These are phyloP conservation scores for Lapara coniferarum DNA, from an alignment of 2,888 invertebrate species.

Conservation along the genomic window DNA sequence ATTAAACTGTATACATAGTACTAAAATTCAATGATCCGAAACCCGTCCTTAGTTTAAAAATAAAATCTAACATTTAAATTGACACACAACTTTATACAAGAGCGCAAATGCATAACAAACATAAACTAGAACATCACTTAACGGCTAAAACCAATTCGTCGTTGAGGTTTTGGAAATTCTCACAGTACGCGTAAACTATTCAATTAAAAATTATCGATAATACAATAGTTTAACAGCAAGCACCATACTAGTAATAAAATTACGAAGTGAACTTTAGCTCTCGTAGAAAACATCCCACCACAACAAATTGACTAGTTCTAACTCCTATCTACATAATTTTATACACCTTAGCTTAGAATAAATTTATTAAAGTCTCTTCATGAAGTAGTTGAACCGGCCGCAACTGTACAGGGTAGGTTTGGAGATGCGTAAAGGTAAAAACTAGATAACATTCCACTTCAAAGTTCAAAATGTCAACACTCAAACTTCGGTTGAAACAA, in stretches of 20 bases:
- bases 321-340: conserved; percentile 73
- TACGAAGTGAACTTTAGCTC: conserved; percentile 71
- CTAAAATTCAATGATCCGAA: conserved; percentile 75
- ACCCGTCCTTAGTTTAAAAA: conserved; percentile 60
- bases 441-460: conserved; percentile 48
- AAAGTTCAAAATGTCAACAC: conserved; percentile 52
- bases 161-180: conserved; percentile 68
- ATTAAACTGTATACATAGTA: conserved; percentile 47
- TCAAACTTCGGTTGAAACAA: conserved; percentile 54
- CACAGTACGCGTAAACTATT: conserved; percentile 44
- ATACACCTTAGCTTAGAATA: conserved; percentile 58
- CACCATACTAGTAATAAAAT: conserved; percentile 77
- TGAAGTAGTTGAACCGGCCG: conserved; percentile 78
- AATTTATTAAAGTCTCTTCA: conserved; percentile 75
- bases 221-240: conserved; percentile 75
- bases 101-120: conserved; percentile 51
- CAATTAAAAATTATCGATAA: conserved; percentile 64
- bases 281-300: conserved; percentile 79
- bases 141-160: conserved; percentile 60
- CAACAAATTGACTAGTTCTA: conserved; percentile 82
- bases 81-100: conserved; percentile 51
- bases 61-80: conserved; percentile 56
- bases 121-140: conserved; percentile 48
- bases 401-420: conserved; percentile 58
- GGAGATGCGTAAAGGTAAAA: conserved; percentile 50